These are phyloP conservation scores for Zapus hudsonius DNA, from an alignment of 2,113 vertebrate species.

Conservation along the genomic window DNA sequence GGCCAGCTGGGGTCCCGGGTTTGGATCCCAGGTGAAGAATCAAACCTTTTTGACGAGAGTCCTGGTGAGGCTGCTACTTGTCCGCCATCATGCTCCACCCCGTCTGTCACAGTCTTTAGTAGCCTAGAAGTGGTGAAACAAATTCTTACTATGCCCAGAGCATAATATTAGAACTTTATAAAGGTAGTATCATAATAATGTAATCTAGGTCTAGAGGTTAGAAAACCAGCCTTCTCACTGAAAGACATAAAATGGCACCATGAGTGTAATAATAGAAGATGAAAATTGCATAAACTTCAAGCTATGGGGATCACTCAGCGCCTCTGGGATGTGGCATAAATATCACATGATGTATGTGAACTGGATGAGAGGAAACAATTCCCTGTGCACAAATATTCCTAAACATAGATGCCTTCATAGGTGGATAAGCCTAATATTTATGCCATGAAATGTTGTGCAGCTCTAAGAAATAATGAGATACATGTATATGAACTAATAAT, in stretches of 20 bases:
- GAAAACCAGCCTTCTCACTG: constrained; percentile 44
- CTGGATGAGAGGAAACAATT: neutral
- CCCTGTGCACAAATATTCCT: constrained; percentile 14
- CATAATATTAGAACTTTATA: constrained; percentile 42
- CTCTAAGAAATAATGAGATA: neutral
- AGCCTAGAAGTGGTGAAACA: constrained; percentile 56
- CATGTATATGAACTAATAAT: neutral
- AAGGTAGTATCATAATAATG: constrained; percentile 52
- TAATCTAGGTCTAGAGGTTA: constrained; percentile 37
- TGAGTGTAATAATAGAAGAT: neutral
- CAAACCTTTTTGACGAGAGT: too few species aligned
- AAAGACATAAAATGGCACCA: constrained; percentile 24
- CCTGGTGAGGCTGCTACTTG: too few species aligned
- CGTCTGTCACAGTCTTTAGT: constrained; percentile 38
- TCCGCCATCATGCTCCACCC: too few species aligned
- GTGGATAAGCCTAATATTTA: constrained; percentile 11
- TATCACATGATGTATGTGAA: constrained; percentile 16
- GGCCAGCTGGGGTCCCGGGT: too few species aligned
- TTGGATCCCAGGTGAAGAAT: too few species aligned
- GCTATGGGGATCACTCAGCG: neutral
- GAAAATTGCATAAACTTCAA: neutral
- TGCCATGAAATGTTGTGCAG: constrained; percentile 26
- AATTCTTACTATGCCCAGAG: constrained; percentile 18
- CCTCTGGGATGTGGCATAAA: neutral
- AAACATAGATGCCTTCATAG: constrained; percentile 22